Conservation (phyloP, 2,113 vertebrate genomes). For the Aegithalos caudatus region DNA sequence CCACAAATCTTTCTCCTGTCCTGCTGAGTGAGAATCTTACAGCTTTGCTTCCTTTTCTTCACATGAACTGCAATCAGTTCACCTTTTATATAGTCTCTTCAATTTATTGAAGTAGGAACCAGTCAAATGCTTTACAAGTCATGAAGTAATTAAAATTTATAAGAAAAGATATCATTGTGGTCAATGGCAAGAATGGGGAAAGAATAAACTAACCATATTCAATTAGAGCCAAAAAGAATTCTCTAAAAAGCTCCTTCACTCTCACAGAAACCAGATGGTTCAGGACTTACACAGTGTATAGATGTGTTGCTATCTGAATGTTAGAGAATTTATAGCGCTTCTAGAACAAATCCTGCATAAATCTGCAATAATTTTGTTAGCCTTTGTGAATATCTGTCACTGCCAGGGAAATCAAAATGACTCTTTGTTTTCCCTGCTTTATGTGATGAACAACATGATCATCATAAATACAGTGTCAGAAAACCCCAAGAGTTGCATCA, state of each 20-base stretch:
- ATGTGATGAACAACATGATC: background rate
- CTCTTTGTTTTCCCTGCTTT: background rate
- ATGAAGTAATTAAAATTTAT: background rate
- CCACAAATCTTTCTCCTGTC: background rate
- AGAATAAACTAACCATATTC: background rate
- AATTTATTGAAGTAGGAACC: background rate
- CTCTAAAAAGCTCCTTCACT: background rate
- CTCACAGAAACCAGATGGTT: background rate
- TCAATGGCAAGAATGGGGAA: background rate
- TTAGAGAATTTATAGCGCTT: background rate
- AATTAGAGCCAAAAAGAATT: background rate
- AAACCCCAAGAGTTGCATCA: background rate
- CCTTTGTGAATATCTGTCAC: background rate
- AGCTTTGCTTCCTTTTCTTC: background rate
- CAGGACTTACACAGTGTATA: background rate
- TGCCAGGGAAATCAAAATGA: background rate
- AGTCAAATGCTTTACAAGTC: background rate
- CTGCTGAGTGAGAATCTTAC: background rate
- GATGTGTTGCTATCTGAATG: background rate
- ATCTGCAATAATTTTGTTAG: constrained; percentile 16
- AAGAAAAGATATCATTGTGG: background rate
- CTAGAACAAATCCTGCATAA: constrained; percentile 16
- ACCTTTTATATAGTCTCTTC: background rate
- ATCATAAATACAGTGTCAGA: background rate
- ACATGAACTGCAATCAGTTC: background rate